phyloP scores from a whole-genome alignment of 2,113 vertebrate genomes.

The Scortum barcoo region DNA sequence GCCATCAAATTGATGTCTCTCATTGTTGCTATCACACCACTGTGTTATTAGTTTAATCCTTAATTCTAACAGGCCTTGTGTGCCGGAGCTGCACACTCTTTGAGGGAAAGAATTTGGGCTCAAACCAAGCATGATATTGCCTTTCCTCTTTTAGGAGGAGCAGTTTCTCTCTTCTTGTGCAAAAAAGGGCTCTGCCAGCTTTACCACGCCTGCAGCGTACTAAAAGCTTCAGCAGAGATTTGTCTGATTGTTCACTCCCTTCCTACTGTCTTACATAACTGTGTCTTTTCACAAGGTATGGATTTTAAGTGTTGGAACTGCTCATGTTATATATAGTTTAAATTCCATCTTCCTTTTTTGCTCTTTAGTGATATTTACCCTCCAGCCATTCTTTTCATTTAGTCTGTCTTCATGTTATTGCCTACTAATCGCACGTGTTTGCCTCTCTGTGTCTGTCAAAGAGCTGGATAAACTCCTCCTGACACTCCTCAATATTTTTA shows the following conservation, averaged over 20 bases:
- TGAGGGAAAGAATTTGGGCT: constrained; percentile 30
- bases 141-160: constrained; percentile 32
- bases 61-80: constrained; percentile 42
- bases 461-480: background rate
- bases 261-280: constrained; percentile 32
- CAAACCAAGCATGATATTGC: constrained; percentile 61
- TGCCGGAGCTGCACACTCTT: constrained; percentile 25
- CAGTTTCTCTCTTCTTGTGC: constrained; percentile 17
- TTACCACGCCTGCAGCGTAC: constrained; percentile 32
- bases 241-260: constrained; percentile 29
- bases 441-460: background rate
- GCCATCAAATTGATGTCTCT: constrained; percentile 48
- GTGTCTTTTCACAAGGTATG: background rate
- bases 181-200: constrained; percentile 13
- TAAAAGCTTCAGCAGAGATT: constrained; percentile 37
- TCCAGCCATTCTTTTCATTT: background rate
- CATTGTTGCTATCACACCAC: constrained; percentile 48
- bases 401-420: background rate
- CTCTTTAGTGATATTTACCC: background rate
- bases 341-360: background rate
- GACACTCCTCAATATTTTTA: background rate
- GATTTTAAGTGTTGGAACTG: constrained; percentile 2
- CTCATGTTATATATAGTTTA: constrained; percentile 14
- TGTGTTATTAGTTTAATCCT: constrained; percentile 63
- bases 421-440: background rate